A percentile compares a stretch with the other conserved stretches of the same genome.
These are phyloP conservation scores for Hirtodrosophila histrioides DNA, from an alignment of 2,888 invertebrate species.

Conservation along the genomic window DNA sequence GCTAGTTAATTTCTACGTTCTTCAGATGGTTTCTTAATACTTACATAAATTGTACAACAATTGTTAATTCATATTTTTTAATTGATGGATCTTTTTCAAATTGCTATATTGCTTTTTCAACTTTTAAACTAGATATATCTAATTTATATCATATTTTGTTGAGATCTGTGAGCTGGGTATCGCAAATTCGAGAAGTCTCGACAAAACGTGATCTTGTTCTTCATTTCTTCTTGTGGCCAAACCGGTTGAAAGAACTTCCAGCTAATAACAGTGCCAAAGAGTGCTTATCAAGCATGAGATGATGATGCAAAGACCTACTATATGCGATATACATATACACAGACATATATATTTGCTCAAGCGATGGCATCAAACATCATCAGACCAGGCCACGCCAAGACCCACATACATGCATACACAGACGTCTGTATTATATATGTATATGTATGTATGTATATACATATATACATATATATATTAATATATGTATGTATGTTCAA, in stretches of 20 bases:
- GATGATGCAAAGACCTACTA: slow-evolving; percentile 40
- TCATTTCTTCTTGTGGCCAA: slow-evolving; percentile 38
- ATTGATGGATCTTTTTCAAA: too few species aligned
- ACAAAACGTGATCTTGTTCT: background rate
- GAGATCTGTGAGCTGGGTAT: slow-evolving; percentile 9
- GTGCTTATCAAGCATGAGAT: slow-evolving; percentile 69
- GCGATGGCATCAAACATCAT: slow-evolving; percentile 43
- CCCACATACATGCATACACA: slow-evolving; percentile 17
- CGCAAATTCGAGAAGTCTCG: background rate
- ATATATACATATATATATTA: slow-evolving; percentile 2
- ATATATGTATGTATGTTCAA: slow-evolving; percentile 19
- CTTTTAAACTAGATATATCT: too few species aligned
- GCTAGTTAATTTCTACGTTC: too few species aligned
- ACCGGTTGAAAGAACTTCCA: slow-evolving; percentile 67
- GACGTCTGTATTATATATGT: background rate
- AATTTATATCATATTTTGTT: too few species aligned
- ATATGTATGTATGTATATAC: background rate
- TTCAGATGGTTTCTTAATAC: too few species aligned
- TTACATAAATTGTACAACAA: too few species aligned
- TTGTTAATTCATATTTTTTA: too few species aligned
- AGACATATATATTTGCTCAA: slow-evolving; percentile 22
- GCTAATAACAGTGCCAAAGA: slow-evolving; percentile 59
- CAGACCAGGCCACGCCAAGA: slow-evolving; percentile 42
- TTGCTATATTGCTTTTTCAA: too few species aligned
- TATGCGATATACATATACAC: slow-evolving; percentile 1